Base-by-base conservation (phyloP, 2,888 invertebrate genomes). In the Nomada lathburiana region DNA sequence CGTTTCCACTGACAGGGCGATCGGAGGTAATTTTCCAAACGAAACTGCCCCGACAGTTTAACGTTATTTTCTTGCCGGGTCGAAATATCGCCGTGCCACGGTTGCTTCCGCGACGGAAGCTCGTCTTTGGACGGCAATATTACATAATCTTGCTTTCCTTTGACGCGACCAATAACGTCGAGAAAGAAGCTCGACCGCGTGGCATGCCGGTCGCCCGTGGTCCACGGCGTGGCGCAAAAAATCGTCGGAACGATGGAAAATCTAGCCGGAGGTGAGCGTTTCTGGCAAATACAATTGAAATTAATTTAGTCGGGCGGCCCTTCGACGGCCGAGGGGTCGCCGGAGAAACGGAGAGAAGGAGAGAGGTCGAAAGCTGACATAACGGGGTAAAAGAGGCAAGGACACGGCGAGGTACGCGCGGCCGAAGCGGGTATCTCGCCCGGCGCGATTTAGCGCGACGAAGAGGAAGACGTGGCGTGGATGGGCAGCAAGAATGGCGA, bases 201-300 rank as follows among this genome's bases (percentile, higher is more conserved):
- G 23, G 44, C 20, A 26, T 5, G 52, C 29, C 29, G 2, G 2
- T 0, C 23, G 13, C 23, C 36, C 52, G 7, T 36, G 42, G 47
- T 2, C 20, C 2, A 23, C 13, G 55, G 18, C 55, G 55, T 20
- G 26, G 59, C 57, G 74, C n/a, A 78, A 72, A 36, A 80, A 85
- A 80, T 83, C 76, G 69, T 42, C 60, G 55, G 63, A 59, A 29
- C 57, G 67, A 67, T 36, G 71, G 73, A 70, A 75, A 76, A 86
- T 83, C 74, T 26, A 83, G 65, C 67, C 23, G 63, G 71, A 80
- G 64, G 81, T 76, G 81, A 79, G 76, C 80, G 74, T 80, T 83
- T 76, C 78, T 70, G 78, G 80, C 67, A 79, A 83, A 85, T 73
- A 87, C 87, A 88, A 89, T 90, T 89, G 89, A 89, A 91, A 89